phyloP scores from a whole-genome alignment of 1,140 invertebrate genomes.

The Macrocentrus cingulum region DNA sequence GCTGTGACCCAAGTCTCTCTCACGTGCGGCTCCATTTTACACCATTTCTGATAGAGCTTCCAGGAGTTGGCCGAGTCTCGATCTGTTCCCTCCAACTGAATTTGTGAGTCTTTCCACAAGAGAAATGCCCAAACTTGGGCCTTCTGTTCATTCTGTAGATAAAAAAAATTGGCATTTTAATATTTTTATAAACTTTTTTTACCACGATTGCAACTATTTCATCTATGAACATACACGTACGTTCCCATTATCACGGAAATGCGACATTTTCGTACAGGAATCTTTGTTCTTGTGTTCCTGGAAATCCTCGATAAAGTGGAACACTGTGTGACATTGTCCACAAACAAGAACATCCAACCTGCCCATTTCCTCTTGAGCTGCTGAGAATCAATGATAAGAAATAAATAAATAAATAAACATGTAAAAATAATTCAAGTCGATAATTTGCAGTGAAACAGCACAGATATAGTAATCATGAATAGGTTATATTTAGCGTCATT shows the following conservation, averaged over 20 bases:
- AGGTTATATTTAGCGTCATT: constrained; percentile 4
- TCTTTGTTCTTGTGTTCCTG: constrained; percentile 63
- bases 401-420: too few species aligned
- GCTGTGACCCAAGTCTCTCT: constrained; percentile 76
- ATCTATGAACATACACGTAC: constrained; percentile 43
- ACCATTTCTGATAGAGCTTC: constrained; percentile 81
- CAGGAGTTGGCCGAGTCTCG: constrained; percentile 65
- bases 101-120: constrained; percentile 75
- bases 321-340: constrained; percentile 75
- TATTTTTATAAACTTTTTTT: too few species aligned
- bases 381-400: constrained; percentile 58
- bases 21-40: constrained; percentile 71
- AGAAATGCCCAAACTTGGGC: constrained; percentile 82
- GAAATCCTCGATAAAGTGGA: constrained; percentile 78
- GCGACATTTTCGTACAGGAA: constrained; percentile 50
- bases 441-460: too few species aligned
- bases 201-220: too few species aligned
- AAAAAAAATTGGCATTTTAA: too few species aligned
- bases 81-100: constrained; percentile 61
- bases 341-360: constrained; percentile 77
- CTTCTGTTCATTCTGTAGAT: constrained; percentile 71
- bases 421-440: too few species aligned
- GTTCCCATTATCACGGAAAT: constrained; percentile 52
- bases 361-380: constrained; percentile 73
- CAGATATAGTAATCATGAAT: constrained; percentile 17